These are phyloP conservation scores for Seriola aureovittata DNA, from an alignment of 2,113 vertebrate genomes.

Conservation along the genomic window DNA sequence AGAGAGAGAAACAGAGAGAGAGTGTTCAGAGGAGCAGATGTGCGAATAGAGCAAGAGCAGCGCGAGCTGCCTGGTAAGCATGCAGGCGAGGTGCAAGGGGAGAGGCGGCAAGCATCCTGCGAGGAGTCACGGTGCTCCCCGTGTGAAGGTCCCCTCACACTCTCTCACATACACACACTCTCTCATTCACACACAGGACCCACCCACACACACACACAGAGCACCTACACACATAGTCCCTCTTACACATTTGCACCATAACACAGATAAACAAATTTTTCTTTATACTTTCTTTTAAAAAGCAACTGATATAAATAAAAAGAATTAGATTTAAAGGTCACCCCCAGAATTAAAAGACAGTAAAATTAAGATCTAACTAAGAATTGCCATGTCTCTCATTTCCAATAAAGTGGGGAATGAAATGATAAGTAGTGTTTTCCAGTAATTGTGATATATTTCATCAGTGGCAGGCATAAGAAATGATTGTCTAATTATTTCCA, in stretches of 20 bases:
- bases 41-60: constrained; percentile 90
- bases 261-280: constrained; percentile 20
- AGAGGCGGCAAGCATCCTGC: constrained; percentile 90
- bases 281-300: constrained; percentile 28
- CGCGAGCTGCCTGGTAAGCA: constrained; percentile 90
- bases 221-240: constrained; percentile 16
- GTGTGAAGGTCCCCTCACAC: constrained; percentile 82
- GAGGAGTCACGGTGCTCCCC: constrained; percentile 86
- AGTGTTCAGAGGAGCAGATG: constrained; percentile 89
- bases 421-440: constrained; percentile 86
- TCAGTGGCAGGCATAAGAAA: constrained; percentile 83
- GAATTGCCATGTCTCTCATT: constrained; percentile 81
- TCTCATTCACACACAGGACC: constrained; percentile 63
- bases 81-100: constrained; percentile 90
- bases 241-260: constrained; percentile 24
- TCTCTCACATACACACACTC: constrained; percentile 62
- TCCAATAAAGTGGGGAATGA: constrained; percentile 80
- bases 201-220: constrained; percentile 66
- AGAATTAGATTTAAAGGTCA: constrained; percentile 81
- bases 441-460: constrained; percentile 88
- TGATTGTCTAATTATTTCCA: constrained; percentile 90
- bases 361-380: constrained; percentile 54
- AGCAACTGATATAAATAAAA: constrained; percentile 45
- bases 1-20: constrained; percentile 15
- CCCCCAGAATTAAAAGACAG: constrained; percentile 81